Percentiles rank a stretch among this genome's conserved stretches.
Evolutionary conservation across 2,113 vertebrate species (phyloP).

Genomic region (Callorhinus ursinus): DNA sequence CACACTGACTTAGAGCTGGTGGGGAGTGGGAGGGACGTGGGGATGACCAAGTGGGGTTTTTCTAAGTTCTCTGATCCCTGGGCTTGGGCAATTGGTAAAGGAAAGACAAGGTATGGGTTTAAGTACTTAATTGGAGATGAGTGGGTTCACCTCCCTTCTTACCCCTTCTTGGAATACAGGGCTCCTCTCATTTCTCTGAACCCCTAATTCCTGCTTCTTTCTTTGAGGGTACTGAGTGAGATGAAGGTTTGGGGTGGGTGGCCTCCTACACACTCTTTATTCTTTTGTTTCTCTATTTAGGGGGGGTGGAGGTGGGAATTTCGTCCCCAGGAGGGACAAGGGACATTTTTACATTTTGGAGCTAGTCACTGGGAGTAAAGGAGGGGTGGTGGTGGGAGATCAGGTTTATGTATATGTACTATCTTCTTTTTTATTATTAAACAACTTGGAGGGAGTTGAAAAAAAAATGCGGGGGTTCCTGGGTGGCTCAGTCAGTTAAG

Average conservation of each 20-base stretch:
- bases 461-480: too few species aligned
- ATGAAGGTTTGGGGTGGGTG: neutral
- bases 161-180: neutral
- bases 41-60: neutral
- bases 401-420: neutral
- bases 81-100: neutral
- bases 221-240: neutral
- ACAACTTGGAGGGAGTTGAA: conserved; percentile 46
- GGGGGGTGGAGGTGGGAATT: neutral
- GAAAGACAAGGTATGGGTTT: neutral
- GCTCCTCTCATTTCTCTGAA: neutral
- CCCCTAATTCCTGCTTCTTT: neutral
- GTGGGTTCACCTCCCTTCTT: neutral
- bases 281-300: neutral
- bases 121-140: conserved; percentile 32
- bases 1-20: conserved; percentile 13
- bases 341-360: conserved; percentile 46
- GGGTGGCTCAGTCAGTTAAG: too few species aligned
- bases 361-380: neutral
- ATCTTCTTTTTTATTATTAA: conserved; percentile 65
- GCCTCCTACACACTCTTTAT: neutral
- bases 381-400: neutral
- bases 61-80: neutral
- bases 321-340: conserved; percentile 68
- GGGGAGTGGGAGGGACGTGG: neutral